Conservation (phyloP, 2,888 invertebrate species). For the Galerucella nymphaeae region DNA sequence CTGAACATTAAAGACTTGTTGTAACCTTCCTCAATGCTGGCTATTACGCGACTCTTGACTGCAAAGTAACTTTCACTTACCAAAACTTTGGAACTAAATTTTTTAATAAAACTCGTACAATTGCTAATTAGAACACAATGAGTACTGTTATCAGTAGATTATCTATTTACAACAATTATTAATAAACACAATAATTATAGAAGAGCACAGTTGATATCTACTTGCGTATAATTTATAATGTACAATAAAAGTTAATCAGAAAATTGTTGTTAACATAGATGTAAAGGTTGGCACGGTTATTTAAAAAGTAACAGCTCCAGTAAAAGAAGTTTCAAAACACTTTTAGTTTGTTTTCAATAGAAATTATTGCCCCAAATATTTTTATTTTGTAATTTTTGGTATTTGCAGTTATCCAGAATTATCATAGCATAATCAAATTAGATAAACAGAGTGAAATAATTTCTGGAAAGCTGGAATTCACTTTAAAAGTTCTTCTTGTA, state of each 20-base stretch:
- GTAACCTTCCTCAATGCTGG: slow-evolving; percentile 29
- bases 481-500: too few species aligned
- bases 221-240: slow-evolving; percentile 6
- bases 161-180: background rate
- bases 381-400: too few species aligned
- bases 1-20: slow-evolving; percentile 8
- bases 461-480: too few species aligned
- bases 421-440: too few species aligned
- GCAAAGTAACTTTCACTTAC: slow-evolving; percentile 38
- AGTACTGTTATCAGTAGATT: slow-evolving; percentile 15
- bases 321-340: background rate
- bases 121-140: slow-evolving; percentile 9
- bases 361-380: too few species aligned
- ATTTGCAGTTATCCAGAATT: too few species aligned
- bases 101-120: slow-evolving; percentile 1
- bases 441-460: too few species aligned
- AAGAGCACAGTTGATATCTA: slow-evolving; percentile 14
- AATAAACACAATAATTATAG: slow-evolving; percentile 5
- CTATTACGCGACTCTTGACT: slow-evolving; percentile 31
- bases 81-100: slow-evolving; percentile 22
- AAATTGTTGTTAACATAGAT: slow-evolving; percentile 23
- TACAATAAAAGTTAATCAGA: slow-evolving; percentile 26
- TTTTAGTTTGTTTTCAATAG: too few species aligned
- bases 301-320: slow-evolving; percentile 6
- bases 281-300: slow-evolving; percentile 8